Evolutionary conservation across 2,888 invertebrate species (phyloP), one percentile per base, ranked within the genome.

Genomic region (Pyrrhosoma nymphula): DNA sequence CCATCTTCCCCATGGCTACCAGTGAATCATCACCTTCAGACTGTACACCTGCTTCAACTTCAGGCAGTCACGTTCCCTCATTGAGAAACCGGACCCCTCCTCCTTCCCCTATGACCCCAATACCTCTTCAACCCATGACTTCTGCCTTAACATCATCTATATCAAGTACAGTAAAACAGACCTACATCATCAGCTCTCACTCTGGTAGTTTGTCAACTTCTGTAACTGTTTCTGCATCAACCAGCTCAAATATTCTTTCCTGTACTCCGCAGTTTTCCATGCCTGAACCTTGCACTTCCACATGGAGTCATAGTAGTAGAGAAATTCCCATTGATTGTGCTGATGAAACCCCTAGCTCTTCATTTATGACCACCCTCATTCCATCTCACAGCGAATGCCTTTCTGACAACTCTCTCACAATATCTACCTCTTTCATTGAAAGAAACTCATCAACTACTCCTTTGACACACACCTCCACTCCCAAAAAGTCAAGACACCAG

Each of bases 231-330:
- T 26, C 69, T 26, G 69, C 69, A 16, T 69, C 69, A 69, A 69
- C 20, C 20, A 69, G 26, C 26, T 69, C 26, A 69, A 69, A 26
- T 69, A 69, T 69, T 69, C 4, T 10, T 69, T n/a, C n/a, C 69
- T 69, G 69, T 69, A 69, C 69, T 69, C 69, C 23, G 26, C 69
- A 69, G 69, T n/a, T 69, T 69, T 69, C 69, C 69, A 69, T 69
- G 69, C 69, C 69, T 69, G 69, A 69, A n/a, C 69, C 69, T 69
- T 69, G 69, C 69, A 69, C 69, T 69, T 69, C 69, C 26, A 69
- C 69, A 23, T 69, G 26, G 23, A 69, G 69, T 69, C 26, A 0
- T 69, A 69, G 69, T 69, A n/a, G 69, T 26, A 69, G 69, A 26
- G n/a, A 69, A 69, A 69, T 69, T 2, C 1, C n/a, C 69, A 69